phyloP scores from a whole-genome alignment of 2,113 vertebrate species.

The Halcyon malimbica region DNA sequence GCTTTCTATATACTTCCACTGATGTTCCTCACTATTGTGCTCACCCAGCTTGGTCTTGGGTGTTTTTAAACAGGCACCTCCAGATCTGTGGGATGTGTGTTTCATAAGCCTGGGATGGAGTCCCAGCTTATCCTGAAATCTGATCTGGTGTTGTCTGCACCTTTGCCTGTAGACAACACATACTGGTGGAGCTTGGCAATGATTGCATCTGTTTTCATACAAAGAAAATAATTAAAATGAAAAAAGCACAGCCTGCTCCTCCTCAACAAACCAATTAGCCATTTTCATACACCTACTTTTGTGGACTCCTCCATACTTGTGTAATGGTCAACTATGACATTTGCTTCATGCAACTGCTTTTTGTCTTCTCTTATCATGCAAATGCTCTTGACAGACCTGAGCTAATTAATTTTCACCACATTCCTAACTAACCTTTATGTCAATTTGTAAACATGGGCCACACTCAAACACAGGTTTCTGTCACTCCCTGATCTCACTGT shows the following conservation, averaged over 20 bases:
- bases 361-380: background rate
- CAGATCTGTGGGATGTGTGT: background rate
- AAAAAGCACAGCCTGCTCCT: background rate
- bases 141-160: background rate
- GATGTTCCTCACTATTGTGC: accelerated
- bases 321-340: background rate
- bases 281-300: background rate
- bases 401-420: background rate
- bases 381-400: background rate
- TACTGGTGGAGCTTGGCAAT: background rate
- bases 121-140: background rate
- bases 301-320: accelerated
- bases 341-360: background rate
- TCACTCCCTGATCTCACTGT: background rate
- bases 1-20: background rate
- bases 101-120: background rate
- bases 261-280: background rate
- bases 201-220: background rate
- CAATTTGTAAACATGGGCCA: background rate
- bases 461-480: background rate
- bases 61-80: background rate
- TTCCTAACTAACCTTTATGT: background rate
- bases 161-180: background rate
- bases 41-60: background rate
- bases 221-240: background rate